Evolutionary conservation across 2,888 invertebrate species (phyloP).

Genomic region (Trichopria drosophilae): DNA sequence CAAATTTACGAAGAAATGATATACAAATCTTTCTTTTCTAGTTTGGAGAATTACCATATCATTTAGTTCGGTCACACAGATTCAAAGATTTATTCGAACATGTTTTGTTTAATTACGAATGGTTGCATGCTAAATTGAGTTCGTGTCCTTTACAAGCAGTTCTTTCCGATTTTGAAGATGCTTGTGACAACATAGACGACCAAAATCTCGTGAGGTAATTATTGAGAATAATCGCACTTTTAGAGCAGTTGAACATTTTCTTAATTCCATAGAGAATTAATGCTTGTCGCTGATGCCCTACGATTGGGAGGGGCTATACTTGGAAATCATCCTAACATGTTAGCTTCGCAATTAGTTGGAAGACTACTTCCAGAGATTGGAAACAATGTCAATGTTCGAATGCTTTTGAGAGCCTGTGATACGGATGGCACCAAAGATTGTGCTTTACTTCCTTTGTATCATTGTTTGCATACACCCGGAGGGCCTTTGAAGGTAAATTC

Average conservation of each 20-base stretch:
- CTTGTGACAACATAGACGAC: conserved; percentile 77
- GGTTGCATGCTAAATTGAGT: conserved; percentile 93
- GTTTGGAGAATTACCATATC: conserved; percentile 95
- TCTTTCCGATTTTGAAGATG: conserved; percentile 94
- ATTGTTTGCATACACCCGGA: conserved; percentile 97
- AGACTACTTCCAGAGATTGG: conserved; percentile 90
- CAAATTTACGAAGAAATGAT: background rate
- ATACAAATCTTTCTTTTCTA: conserved; percentile 52
- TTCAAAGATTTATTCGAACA: conserved; percentile 88
- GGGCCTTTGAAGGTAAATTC: conserved; percentile 84
- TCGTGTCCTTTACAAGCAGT: conserved; percentile 95
- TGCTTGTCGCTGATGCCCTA: conserved; percentile 90
- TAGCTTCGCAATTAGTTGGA: conserved; percentile 91
- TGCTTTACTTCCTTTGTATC: conserved; percentile 88
- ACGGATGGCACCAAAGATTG: conserved; percentile 85
- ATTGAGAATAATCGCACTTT: background rate
- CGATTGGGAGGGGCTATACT: conserved; percentile 93
- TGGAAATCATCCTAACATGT: conserved; percentile 90
- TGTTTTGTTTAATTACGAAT: conserved; percentile 95
- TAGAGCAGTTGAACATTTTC: conserved; percentile 6
- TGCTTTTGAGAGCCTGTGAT: conserved; percentile 88
- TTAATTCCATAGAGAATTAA: conserved; percentile 75
- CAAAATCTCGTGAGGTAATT: conserved; percentile 77
- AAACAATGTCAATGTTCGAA: conserved; percentile 78
- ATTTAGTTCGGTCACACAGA: conserved; percentile 86